Evolutionary conservation across 2,888 invertebrate genomes (phyloP), one percentile per base, ranked within the genome.

Genomic region (Spialia ferax): DNA sequence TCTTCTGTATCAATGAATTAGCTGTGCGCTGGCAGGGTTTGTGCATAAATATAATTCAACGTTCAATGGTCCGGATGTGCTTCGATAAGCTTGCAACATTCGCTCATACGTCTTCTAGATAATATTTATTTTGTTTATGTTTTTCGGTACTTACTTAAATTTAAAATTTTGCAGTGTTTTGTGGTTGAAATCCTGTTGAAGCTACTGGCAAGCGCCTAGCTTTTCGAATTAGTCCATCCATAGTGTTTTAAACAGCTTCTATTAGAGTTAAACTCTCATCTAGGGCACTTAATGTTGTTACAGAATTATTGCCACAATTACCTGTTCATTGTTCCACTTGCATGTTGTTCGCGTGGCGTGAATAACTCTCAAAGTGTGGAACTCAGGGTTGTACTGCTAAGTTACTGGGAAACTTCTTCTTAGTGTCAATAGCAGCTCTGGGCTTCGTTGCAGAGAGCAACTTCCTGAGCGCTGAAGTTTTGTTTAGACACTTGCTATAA

Each of bases 371-470:
- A 23, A 48, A 52, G 56, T 54, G 22, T 23, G 45, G 59, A 60
- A 60, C 23, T 18, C 45, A 42, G 54, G 32, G 65, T 29, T 1
- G 52, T 26, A 50, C 50, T 23, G 52, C 54, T 35, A 23, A 66
- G 54, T 66, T 60, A 66, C 42, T 20, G 32, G 42, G 42, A 45
- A 66, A 66, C 60, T 66, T 66, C 54, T 61, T 54, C 60, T 26
- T 52, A 52, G 60, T 60, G 66, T 66, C 66, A 66, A 45, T 66
- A 60, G 54, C 66, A 66, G 66, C 54, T 66, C 45, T 23, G 54
- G 22, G 29, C 45, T 66, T 55, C 45, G 66, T 61, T 18, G 54
- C 66, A 35, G 56, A 52, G 57, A 57, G 50, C 35, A 52, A 65
- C 59, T 65, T 38, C 18, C 45, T 56, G 50, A 35, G 48, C 48